These are phyloP conservation scores for Alethe castanea DNA, from an alignment of 2,113 vertebrate genomes.

Conservation along the genomic window DNA sequence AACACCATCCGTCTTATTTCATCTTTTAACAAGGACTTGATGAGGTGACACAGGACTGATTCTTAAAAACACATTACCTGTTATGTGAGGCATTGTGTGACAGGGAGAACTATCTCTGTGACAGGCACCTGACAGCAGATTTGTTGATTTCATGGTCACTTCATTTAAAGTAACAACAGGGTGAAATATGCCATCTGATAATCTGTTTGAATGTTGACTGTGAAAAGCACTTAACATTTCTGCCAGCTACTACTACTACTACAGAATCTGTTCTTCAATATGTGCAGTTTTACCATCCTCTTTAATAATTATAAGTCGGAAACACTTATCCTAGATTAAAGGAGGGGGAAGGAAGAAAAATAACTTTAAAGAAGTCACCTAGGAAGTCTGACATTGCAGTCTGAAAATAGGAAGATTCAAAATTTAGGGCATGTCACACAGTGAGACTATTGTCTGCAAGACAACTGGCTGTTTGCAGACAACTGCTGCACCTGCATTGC, in stretches of 20 bases:
- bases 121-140: constrained; percentile 86
- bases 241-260: constrained; percentile 76
- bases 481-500: background rate
- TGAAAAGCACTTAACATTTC: constrained; percentile 84
- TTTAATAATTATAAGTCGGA: constrained; percentile 60
- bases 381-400: background rate
- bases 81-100: constrained; percentile 81
- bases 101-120: constrained; percentile 79
- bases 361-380: background rate
- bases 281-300: constrained; percentile 74
- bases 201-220: constrained; percentile 85
- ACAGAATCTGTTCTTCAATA: constrained; percentile 83
- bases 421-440: background rate
- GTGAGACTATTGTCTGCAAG: background rate
- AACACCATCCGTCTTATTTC: constrained; percentile 80
- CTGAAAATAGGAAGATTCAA: constrained; percentile 19
- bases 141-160: constrained; percentile 87
- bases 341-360: background rate
- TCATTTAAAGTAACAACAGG: constrained; percentile 86
- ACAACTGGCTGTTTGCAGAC: background rate
- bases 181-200: constrained; percentile 86
- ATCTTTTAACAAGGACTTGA: constrained; percentile 83
- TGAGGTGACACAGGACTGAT: constrained; percentile 82
- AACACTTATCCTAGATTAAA: constrained; percentile 7
- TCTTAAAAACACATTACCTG: constrained; percentile 87